Evolutionary conservation across 1,140 invertebrate species (phyloP).

Genomic region (Drosophila fuyamai): DNA sequence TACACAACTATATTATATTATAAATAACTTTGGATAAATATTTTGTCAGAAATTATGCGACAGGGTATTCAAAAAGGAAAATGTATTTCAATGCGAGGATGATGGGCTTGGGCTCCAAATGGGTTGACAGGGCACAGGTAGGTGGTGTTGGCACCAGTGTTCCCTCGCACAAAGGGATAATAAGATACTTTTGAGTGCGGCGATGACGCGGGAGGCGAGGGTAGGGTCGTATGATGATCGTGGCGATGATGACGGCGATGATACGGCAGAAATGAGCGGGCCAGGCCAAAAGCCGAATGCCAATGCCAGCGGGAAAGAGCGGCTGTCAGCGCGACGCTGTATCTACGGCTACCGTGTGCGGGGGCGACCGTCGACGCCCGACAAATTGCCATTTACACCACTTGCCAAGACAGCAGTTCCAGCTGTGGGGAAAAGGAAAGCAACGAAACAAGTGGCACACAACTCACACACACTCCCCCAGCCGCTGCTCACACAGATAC

Average conservation of each 20-base stretch:
- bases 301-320: conserved; percentile 38
- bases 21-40: too few relatives aligned
- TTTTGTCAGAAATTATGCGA: too few relatives aligned
- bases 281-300: conserved; percentile 34
- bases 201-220: conserved; percentile 49
- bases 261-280: conserved; percentile 76
- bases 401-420: conserved; percentile 64
- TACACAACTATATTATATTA: too few relatives aligned
- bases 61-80: neutral
- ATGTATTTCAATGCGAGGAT: neutral
- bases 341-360: conserved; percentile 64
- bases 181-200: conserved; percentile 65
- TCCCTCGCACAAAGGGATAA: conserved; percentile 64
- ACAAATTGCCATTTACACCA: conserved; percentile 81
- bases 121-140: conserved; percentile 41
- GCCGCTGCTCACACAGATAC: conserved; percentile 28
- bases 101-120: neutral
- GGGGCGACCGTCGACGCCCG: conserved; percentile 45
- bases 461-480: conserved; percentile 6
- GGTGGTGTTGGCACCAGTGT: conserved; percentile 16
- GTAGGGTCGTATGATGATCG: conserved; percentile 41
- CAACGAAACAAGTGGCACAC: conserved; percentile 48
- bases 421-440: conserved; percentile 13
- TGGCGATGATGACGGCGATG: conserved; percentile 55
- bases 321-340: conserved; percentile 54